Base-by-base conservation (phyloP, 2,113 vertebrate genomes). In the Carassius carassius region DNA sequence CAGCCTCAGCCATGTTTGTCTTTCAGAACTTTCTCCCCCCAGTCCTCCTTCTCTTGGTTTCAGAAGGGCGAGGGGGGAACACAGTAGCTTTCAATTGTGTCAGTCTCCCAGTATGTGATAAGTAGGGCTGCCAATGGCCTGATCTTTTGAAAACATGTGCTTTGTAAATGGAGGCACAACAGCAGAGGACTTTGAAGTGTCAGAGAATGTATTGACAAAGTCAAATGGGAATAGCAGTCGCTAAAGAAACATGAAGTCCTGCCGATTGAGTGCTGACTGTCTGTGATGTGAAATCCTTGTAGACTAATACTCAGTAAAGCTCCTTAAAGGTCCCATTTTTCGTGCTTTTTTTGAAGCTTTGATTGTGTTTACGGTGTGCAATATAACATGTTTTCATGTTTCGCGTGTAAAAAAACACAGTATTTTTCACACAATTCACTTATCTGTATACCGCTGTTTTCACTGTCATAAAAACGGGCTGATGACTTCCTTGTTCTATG, bases 1-100 rank as follows among this genome's bases (percentile, higher is more conserved):
- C 92, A 91, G 91, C 89, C 91, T 78, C 78, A 5, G 84, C 91
- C 89, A 88, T 92, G 91, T 93, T 92, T 94, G 91, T 92, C 90
- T 94, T 92, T 91, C 89, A 92, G 86, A 87, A 87, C 89, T 90
- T 79, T 84, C 87, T 83, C 77, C 85, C 87, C 84, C 47, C 69
- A 75, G 90, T 80, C 78, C 88, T 63, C 56, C 82, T 86, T 51
- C 60, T 86, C 35, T 77, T 82, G 13, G 47, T 77, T 75, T 56
- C 16, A 58, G 49, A 88, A 85, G 88, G 87, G 88, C 90, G 90
- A 90, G 89, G 19, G 17, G 87, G 87, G 86, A 86, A 21, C 77
- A 70, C 73, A 37, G 87, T 87, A 81, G 86, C 84, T 88, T 79
- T 82, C 79, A 83, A 84, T 23, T 11, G 23, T 35, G 78, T 82